A percentile compares a stretch with the other conserved stretches of the same genome.
These are phyloP conservation scores for Drosophila yooni DNA, from an alignment of 2,888 invertebrate genomes.

Conservation along the genomic window DNA sequence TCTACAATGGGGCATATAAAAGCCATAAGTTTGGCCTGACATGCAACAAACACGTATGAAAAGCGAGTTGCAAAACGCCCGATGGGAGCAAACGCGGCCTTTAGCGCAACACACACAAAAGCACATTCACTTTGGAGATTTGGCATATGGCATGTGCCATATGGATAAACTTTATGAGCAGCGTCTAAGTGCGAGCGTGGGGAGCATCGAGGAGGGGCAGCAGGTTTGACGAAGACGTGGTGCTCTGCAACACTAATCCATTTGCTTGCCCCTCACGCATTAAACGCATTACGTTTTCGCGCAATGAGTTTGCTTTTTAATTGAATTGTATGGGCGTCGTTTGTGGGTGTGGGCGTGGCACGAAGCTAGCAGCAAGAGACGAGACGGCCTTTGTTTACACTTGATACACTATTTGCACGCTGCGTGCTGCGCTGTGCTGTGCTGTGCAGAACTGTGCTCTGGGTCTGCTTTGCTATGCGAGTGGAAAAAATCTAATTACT, in stretches of 20 bases:
- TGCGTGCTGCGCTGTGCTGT: constrained; percentile 1
- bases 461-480: constrained; percentile 17
- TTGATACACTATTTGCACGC: constrained; percentile 66
- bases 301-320: constrained; percentile 63
- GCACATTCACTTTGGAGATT: constrained; percentile 50
- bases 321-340: constrained; percentile 66
- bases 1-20: constrained; percentile 35
- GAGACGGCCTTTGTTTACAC: constrained; percentile 62
- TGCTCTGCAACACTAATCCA: constrained; percentile 56
- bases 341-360: constrained; percentile 35
- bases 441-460: not conserved
- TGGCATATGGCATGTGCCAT: constrained; percentile 55
- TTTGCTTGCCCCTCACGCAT: constrained; percentile 76
- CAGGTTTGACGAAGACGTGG: not conserved
- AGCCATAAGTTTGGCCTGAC: constrained; percentile 53
- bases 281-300: constrained; percentile 72
- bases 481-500: constrained; percentile 78
- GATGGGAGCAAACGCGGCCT: constrained; percentile 20
- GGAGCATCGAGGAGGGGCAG: not conserved
- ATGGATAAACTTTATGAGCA: constrained; percentile 66
- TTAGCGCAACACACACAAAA: not conserved
- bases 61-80: constrained; percentile 23
- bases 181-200: not conserved
- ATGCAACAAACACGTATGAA: constrained; percentile 24
- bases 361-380: not conserved